These are phyloP conservation scores for Lepidurus arcticus DNA, from an alignment of 1,140 invertebrate species.

Conservation along the genomic window DNA sequence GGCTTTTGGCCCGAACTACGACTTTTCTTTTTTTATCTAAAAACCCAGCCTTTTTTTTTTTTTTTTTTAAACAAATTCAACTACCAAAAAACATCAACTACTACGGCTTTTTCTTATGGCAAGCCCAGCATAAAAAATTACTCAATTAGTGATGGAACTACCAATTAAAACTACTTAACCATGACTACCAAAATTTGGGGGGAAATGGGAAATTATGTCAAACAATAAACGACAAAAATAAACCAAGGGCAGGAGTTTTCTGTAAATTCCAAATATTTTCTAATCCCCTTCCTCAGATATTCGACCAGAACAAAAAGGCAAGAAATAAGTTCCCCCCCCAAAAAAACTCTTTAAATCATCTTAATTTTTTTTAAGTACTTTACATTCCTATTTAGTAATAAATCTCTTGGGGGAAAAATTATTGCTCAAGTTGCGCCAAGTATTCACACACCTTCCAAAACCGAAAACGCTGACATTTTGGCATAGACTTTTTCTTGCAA, in stretches of 20 bases:
- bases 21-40: neutral
- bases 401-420: neutral
- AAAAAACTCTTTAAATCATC: neutral
- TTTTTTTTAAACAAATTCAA: conserved; percentile 10
- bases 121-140: neutral
- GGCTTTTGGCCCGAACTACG: neutral
- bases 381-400: neutral
- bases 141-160: conserved; percentile 11
- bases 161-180: neutral
- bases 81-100: conserved; percentile 14
- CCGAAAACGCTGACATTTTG: no score
- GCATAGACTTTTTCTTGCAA: no score
- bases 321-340: neutral
- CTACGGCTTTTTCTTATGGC: conserved; percentile 13
- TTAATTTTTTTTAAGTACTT: neutral
- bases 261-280: neutral
- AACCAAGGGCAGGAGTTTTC: neutral
- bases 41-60: neutral
- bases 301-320: conserved; percentile 9
- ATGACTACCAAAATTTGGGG: neutral
- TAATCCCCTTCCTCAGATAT: neutral
- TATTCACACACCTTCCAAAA: no score
- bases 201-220: neutral
- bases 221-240: neutral
- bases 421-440: no score